Evolutionary conservation across 2,888 invertebrate species (phyloP).

Genomic region (Agrilus cyanescens): DNA sequence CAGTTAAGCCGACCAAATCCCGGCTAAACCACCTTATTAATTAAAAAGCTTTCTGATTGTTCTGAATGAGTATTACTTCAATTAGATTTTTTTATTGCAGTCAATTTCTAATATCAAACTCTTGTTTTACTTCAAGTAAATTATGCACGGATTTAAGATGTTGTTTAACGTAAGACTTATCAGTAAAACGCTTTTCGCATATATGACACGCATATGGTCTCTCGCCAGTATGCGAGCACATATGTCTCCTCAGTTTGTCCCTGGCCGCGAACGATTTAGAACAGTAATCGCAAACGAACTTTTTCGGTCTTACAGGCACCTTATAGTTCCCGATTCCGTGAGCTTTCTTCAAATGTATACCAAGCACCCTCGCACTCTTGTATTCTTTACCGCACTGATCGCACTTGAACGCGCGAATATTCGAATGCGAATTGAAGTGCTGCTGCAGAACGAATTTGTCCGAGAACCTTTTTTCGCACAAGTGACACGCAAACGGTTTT

Average conservation of each 20-base stretch:
- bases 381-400: slow-evolving; percentile 40
- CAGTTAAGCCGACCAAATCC: no score
- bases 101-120: no score
- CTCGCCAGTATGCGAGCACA: slow-evolving; percentile 23
- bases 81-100: no score
- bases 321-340: slow-evolving; percentile 32
- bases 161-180: slow-evolving; percentile 24
- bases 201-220: slow-evolving; percentile 21
- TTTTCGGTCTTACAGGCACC: slow-evolving; percentile 28
- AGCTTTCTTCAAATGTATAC: slow-evolving; percentile 41
- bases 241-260: slow-evolving; percentile 23
- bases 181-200: slow-evolving; percentile 24
- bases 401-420: slow-evolving; percentile 24
- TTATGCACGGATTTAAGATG: slow-evolving; percentile 23
- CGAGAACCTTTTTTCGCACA: slow-evolving; percentile 17
- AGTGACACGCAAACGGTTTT: slow-evolving; percentile 16
- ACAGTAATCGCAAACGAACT: slow-evolving; percentile 24
- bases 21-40: no score
- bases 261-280: slow-evolving; percentile 31
- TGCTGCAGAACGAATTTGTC: slow-evolving; percentile 17
- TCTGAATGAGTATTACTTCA: no score
- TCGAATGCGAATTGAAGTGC: slow-evolving; percentile 16
- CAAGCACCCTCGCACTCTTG: slow-evolving; percentile 33
- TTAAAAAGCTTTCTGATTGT: no score
- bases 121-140: background rate